Evolutionary conservation across 2,888 invertebrate genomes (phyloP).

Genomic region (Coremacera marginata): DNA sequence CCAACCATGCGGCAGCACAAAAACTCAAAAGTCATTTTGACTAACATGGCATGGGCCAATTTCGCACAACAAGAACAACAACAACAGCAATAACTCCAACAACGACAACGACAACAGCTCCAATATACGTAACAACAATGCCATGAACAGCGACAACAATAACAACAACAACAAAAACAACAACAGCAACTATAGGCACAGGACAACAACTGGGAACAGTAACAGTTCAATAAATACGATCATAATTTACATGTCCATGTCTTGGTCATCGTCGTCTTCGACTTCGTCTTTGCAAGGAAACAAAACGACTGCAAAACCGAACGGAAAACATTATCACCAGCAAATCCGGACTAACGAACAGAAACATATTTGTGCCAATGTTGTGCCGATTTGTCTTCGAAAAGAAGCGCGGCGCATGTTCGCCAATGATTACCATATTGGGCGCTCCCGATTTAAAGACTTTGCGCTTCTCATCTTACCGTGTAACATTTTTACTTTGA

Average conservation of each 20-base stretch:
- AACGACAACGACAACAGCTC: constrained; percentile 18
- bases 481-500: not conserved
- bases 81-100: not conserved
- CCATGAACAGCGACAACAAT: constrained; percentile 3
- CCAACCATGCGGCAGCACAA: constrained; percentile 15
- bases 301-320: not conserved
- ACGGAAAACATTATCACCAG: constrained; percentile 48
- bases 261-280: not conserved
- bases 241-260: constrained; percentile 48
- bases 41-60: constrained; percentile 16
- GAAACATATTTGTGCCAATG: constrained; percentile 24
- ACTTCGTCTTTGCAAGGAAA: not conserved
- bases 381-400: constrained; percentile 42
- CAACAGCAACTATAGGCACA: constrained; percentile 11
- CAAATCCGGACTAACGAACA: not conserved
- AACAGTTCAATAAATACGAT: constrained; percentile 51
- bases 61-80: not conserved
- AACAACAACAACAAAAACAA: constrained; percentile 14
- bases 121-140: constrained; percentile 7
- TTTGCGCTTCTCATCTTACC: constrained; percentile 39
- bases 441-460: constrained; percentile 46
- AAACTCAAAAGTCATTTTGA: constrained; percentile 27
- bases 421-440: constrained; percentile 46
- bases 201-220: constrained; percentile 43
- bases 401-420: constrained; percentile 40